A percentile compares a stretch with the other conserved stretches of the same genome.
phyloP scores from a whole-genome alignment of 2,113 vertebrate species.

The human (Homo sapiens) region DNA sequence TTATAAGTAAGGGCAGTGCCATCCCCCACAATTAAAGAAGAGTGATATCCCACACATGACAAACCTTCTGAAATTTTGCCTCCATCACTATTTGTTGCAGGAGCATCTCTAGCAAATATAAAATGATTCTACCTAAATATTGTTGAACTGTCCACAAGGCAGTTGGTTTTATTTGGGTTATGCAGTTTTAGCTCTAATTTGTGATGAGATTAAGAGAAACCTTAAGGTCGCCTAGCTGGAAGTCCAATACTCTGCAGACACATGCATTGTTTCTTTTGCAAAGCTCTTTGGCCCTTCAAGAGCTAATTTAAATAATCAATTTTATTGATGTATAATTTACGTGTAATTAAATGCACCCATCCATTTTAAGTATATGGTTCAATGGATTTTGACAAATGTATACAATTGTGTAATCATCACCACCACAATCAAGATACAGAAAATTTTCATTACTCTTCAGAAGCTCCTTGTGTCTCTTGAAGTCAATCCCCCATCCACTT shows the following conservation, averaged over 20 bases:
- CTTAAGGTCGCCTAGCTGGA: not conserved
- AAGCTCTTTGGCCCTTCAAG: not conserved
- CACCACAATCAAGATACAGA: not conserved
- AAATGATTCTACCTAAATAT: not conserved
- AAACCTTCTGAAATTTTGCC: not conserved
- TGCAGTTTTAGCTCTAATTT: not conserved
- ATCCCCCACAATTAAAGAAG: not conserved
- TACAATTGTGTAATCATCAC: not conserved
- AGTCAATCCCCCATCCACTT: not conserved
- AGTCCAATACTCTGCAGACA: not conserved
- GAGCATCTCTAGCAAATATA: not conserved
- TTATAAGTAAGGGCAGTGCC: not conserved
- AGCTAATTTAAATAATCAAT: not conserved
- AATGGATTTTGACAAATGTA: slow-evolving; percentile 15
- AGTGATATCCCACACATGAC: not conserved
- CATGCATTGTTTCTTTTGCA: not conserved
- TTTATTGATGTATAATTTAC: not conserved
- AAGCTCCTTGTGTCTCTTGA: not conserved
- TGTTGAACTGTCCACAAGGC: too few relatives aligned
- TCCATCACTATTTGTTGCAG: not conserved
- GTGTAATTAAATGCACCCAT: not conserved
- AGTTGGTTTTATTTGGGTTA: too few relatives aligned
- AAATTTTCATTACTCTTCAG: not conserved
- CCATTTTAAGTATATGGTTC: not conserved
- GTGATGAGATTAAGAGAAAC: not conserved